Percentiles rank a stretch among this genome's conserved stretches.
These are phyloP conservation scores for Onychomys arenicola DNA, from an alignment of 2,797 vertebrate genomes.

Conservation along the genomic window DNA sequence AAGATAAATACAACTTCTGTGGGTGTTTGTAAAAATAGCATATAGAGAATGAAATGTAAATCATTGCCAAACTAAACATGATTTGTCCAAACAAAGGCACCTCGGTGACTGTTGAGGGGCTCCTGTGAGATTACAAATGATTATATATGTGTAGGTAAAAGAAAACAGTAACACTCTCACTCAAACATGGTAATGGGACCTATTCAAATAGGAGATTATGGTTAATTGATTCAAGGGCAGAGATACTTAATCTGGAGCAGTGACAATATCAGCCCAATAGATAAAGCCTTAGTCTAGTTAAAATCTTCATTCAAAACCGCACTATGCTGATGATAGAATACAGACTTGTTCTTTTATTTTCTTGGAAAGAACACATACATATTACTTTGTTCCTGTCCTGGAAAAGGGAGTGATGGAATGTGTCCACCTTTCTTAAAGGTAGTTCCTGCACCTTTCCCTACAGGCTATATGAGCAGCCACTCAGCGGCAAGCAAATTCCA, in stretches of 20 bases:
- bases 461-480: background rate
- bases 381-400: background rate
- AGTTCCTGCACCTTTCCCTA: constrained; percentile 10
- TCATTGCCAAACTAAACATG: constrained; percentile 84
- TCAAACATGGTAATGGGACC: background rate
- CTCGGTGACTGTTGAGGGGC: constrained; percentile 52
- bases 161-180: background rate
- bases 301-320: constrained; percentile 49
- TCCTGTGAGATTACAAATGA: constrained; percentile 61
- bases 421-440: background rate
- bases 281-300: constrained; percentile 56
- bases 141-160: background rate
- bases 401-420: background rate
- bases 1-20: constrained; percentile 83
- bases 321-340: background rate
- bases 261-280: constrained; percentile 6
- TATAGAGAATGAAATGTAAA: constrained; percentile 86
- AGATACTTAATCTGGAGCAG: constrained; percentile 51
- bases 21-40: constrained; percentile 83
- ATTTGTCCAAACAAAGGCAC: constrained; percentile 80
- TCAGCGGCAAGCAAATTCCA: background rate
- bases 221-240: constrained; percentile 43
- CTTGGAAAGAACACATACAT: background rate
- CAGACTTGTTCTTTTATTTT: constrained; percentile 56
- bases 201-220: constrained; percentile 52